Conservation (phyloP, 2,888 invertebrate genomes). For the Watsonalla cultraria region DNA sequence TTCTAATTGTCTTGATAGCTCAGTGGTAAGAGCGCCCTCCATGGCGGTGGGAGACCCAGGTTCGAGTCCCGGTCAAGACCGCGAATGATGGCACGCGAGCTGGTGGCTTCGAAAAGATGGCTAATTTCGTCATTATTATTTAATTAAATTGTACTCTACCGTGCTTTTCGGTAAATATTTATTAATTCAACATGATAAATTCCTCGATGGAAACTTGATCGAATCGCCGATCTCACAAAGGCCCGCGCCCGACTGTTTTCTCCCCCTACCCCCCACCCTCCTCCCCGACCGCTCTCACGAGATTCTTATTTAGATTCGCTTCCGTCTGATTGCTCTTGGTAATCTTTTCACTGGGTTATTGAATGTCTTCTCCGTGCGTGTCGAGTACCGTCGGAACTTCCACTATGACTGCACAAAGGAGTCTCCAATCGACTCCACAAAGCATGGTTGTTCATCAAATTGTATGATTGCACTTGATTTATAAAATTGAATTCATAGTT, state of each 20-base stretch:
- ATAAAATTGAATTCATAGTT: too few relatives aligned
- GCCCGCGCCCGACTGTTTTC: conserved; percentile 65
- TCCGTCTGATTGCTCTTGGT: conserved; percentile 79
- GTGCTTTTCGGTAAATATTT: conserved; percentile 44
- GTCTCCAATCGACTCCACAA: too few relatives aligned
- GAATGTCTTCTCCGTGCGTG: conserved; percentile 76
- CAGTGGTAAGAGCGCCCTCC: conserved; percentile 74
- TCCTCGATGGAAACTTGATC: conserved; percentile 68
- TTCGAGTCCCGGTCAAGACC: conserved; percentile 78
- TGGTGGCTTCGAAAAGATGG: conserved; percentile 20
- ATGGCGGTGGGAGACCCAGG: conserved; percentile 66
- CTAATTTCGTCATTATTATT: conserved; percentile 9
- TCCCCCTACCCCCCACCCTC: conserved; percentile 49
- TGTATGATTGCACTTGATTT: too few relatives aligned
- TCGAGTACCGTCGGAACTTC: conserved; percentile 52
- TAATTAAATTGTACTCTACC: conserved; percentile 32
- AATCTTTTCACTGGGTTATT: conserved; percentile 78
- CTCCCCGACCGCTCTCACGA: conserved; percentile 70
- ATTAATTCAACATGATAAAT: conserved; percentile 59
- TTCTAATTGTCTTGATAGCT: conserved; percentile 76
- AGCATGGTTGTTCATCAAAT: too few relatives aligned
- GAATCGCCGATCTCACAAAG: conserved; percentile 71
- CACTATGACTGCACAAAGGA: conserved; percentile 29
- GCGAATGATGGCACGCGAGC: conserved; percentile 48
- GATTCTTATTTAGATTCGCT: conserved; percentile 80